phyloP scores from a whole-genome alignment of 2,888 invertebrate genomes.

The Helicoverpa assulta region DNA sequence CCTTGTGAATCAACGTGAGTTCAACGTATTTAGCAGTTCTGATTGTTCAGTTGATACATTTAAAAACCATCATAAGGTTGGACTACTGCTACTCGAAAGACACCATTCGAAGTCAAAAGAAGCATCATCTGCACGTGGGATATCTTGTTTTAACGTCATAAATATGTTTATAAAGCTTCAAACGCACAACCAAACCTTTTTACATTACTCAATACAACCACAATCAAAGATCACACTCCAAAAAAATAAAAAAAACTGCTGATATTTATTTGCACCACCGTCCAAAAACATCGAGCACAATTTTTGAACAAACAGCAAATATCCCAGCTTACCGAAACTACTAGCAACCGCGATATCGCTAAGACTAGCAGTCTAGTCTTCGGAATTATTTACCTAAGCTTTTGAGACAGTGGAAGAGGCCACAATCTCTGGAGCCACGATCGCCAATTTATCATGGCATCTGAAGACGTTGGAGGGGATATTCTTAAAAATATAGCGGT shows the following conservation, averaged over 20 bases:
- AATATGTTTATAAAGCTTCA: neutral
- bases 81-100: too few species aligned
- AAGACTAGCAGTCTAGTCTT: constrained; percentile 46
- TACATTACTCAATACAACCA: neutral
- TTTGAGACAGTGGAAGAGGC: constrained; percentile 78
- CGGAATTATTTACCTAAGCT: constrained; percentile 79
- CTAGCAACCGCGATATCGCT: constrained; percentile 38
- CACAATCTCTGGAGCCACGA: constrained; percentile 67
- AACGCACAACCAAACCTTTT: neutral
- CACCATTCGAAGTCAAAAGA: too few species aligned
- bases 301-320: constrained; percentile 33
- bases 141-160: too few species aligned
- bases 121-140: too few species aligned
- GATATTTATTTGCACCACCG: neutral
- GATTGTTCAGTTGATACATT: too few species aligned
- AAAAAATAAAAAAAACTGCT: neutral
- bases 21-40: too few species aligned
- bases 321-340: constrained; percentile 24
- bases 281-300: neutral
- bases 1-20: too few species aligned
- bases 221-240: neutral
- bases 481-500: constrained; percentile 40
- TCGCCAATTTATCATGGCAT: constrained; percentile 79
- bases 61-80: too few species aligned
- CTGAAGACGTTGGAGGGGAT: constrained; percentile 59